Base-by-base conservation (phyloP, 2,113 vertebrate genomes). In the Hassar affinis region DNA sequence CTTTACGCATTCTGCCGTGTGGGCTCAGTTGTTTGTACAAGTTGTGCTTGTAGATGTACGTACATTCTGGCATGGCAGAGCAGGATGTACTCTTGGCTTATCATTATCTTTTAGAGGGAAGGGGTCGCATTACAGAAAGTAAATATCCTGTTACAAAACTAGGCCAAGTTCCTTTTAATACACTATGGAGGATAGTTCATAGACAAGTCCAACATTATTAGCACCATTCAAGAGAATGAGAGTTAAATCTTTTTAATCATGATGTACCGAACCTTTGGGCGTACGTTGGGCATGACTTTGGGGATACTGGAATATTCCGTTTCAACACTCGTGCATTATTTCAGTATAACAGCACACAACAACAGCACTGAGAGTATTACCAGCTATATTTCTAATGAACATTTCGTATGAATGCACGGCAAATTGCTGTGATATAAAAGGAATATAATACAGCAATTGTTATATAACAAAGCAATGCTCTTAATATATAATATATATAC, bases 1-100 rank as follows among this genome's bases (percentile, higher is more conserved):
- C 25, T 22, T n/a, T 45, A 75, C 17, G 33, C 42, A 49, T 49
- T 51, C 25, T 22, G 61, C 9, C 6, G 14, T 7, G 30, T 49
- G 18, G 15, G 15, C 57, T 17, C 51, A 12, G 64, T 59, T n/a
- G 64, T 35, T 80, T 61, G 52, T 42, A 72, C 66, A 81, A 81
- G 62, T 30, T 52, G 62, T 52, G 33, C 33, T 47, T 20, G 6
- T 35, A 38, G 30, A 9, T 68, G 62, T 66, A 35, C 30, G 20
- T 38, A 10, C 38, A 38, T 17, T 38, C 33, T 9, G 33, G 7
- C 64, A 38, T 64, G 27, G 61, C 15, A 33, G 33, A 5, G 14
- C 61, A 30, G n/a, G 27, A 6, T 33, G 27, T 62, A 62, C 11
- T 62, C 61, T 33, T 30, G 61, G 27, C n/a, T 64, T 30, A 27